phyloP scores from a whole-genome alignment of 2,113 vertebrate genomes.

The Sarotherodon lohbergeri region DNA sequence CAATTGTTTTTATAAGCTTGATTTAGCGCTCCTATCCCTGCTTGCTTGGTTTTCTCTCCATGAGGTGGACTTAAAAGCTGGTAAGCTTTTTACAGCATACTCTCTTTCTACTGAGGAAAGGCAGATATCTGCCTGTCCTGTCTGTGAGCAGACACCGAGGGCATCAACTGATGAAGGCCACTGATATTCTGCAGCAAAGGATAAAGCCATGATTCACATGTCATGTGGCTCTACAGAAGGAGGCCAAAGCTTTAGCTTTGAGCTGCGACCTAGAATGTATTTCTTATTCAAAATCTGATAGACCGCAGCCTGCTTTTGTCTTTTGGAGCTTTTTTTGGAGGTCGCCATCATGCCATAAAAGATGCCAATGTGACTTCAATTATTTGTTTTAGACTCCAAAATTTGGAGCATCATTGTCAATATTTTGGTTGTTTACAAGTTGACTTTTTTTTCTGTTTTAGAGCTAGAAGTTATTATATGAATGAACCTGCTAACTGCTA shows the following conservation, averaged over 20 bases:
- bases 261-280: not conserved
- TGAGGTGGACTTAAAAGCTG: not conserved
- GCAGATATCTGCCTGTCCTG: conserved; percentile 3
- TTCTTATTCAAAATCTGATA: not conserved
- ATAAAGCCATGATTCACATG: conserved; percentile 24
- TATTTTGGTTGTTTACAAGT: not conserved
- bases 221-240: not conserved
- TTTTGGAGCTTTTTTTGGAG: not conserved
- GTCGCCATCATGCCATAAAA: not conserved
- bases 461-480: not conserved
- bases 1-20: not conserved
- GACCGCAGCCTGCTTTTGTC: not conserved
- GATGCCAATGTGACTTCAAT: not conserved
- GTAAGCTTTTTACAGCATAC: conserved; percentile 2
- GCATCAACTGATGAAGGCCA: conserved; percentile 3
- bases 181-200: conserved; percentile 7
- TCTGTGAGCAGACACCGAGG: conserved; percentile 3
- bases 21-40: not conserved
- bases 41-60: not conserved
- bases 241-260: not conserved
- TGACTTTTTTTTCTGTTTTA: not conserved
- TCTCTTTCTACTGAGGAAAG: not conserved
- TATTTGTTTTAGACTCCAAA: not conserved
- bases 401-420: not conserved
- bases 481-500: not conserved